A percentile compares a stretch with the other conserved stretches of the same genome.
These are phyloP conservation scores for Seriola quinqueradiata DNA, from an alignment of 2,113 vertebrate genomes.

Conservation along the genomic window DNA sequence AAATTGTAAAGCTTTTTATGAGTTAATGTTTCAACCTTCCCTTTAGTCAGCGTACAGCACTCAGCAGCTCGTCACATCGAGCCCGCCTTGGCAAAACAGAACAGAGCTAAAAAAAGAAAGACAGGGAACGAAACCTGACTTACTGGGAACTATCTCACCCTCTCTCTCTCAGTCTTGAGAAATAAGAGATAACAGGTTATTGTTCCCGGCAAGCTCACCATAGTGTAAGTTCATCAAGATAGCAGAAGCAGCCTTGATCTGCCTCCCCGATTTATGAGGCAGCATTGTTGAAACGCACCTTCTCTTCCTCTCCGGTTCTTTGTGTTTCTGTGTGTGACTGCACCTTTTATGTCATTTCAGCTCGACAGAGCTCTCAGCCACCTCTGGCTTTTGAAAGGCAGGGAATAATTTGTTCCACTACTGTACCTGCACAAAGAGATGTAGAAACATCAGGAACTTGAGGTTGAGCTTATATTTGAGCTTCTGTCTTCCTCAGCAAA, in stretches of 20 bases:
- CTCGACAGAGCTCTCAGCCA: constrained; percentile 26
- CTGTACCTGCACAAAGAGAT: not conserved
- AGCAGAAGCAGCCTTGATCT: constrained; percentile 35
- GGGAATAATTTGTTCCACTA: not conserved
- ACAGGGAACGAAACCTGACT: constrained; percentile 8
- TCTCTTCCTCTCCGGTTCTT: constrained; percentile 2
- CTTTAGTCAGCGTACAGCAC: not conserved
- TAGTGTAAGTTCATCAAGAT: constrained; percentile 39
- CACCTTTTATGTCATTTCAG: constrained; percentile 49
- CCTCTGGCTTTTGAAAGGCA: constrained; percentile 24
- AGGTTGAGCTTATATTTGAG: not conserved
- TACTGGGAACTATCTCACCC: constrained; percentile 7
- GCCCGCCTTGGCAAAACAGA: constrained; percentile 4
- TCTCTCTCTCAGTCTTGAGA: not conserved
- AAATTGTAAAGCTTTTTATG: not conserved
- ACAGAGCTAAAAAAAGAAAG: constrained; percentile 1
- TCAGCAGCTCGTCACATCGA: not conserved
- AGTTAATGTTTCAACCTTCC: constrained; percentile 1
- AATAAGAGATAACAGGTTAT: constrained; percentile 23
- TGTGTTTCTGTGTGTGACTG: constrained; percentile 33
- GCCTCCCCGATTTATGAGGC: constrained; percentile 47
- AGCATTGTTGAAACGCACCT: constrained; percentile 28
- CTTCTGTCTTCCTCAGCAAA: not conserved
- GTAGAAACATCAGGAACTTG: not conserved
- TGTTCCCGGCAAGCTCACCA: constrained; percentile 8